Evolutionary conservation across 2,888 invertebrate genomes (phyloP), one percentile per base, ranked within the genome.

Genomic region (Homarus gammarus): DNA sequence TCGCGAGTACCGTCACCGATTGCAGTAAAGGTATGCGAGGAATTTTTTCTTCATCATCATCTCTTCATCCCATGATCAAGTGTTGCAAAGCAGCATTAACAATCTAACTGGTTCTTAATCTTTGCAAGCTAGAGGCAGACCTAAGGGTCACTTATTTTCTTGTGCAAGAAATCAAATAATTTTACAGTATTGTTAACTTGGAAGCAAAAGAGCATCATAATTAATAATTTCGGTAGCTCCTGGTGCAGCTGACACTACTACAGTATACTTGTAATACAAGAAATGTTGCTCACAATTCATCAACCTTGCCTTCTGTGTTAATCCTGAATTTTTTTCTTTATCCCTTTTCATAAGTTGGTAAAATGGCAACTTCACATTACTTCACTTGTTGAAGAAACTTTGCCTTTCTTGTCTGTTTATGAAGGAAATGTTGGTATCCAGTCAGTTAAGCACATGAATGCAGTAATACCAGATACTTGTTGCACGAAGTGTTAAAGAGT

Each of bases 131-230:
- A 56, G 56, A 56, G 56, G 22, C 56, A 56, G 22, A 56, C 12
- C 12, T n/a, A 64, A 27, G 64, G 64, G n/a, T 64, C 27, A 64
- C 64, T 64, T 49, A 56, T 64, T 64, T 64, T 64, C 64, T 64
- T 64, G 64, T 64, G 64, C 64, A 64, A 64, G 6, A 64, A 64
- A 64, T 64, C 64, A 64, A 64, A 64, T n/a, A 64, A 64, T 64
- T 64, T 64, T 64, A 27, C 64, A 64, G 64, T 64, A 64, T 64
- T 64, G 64, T 64, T 64, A 64, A 64, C 64, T 56, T 22, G 22
- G 64, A 64, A 64, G 64, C 64, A 64, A 64, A 64, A 56, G 27
- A 64, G 64, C 27, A 27, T 64, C 64, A 64, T 22, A 22, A 64
- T 64, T 64, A 27, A 27, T 64, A 27, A 64, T 27, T 56, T n/a